These are phyloP conservation scores for Drosophila birchii DNA, from an alignment of 2,888 invertebrate genomes.

Conservation along the genomic window DNA sequence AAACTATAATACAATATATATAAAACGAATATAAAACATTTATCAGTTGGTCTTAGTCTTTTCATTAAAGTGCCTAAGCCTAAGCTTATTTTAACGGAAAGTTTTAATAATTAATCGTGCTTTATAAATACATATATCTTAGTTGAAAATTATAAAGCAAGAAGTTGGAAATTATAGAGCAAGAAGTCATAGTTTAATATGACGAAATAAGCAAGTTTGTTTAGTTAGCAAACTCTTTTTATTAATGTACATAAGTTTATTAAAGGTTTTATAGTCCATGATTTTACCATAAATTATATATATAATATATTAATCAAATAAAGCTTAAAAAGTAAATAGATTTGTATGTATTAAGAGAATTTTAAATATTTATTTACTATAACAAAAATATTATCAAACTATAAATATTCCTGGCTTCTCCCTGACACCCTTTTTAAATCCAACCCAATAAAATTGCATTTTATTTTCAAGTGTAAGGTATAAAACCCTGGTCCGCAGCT, in stretches of 20 bases:
- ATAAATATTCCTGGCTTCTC: background rate
- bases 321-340: no score
- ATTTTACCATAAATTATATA: no score
- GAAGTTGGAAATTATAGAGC: background rate
- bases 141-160: background rate
- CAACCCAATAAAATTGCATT: background rate
- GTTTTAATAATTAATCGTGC: background rate
- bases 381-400: background rate
- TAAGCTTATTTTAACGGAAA: background rate
- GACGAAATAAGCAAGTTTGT: no score
- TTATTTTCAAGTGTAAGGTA: conserved; percentile 26
- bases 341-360: no score
- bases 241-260: no score
- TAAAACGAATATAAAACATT: no score
- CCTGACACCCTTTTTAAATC: no score
- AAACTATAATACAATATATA: background rate
- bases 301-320: no score
- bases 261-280: no score
- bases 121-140: background rate
- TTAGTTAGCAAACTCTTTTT: no score
- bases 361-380: background rate
- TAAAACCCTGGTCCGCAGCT: conserved; percentile 12
- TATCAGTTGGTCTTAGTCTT: no score
- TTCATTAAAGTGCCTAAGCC: background rate
- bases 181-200: background rate